These are phyloP conservation scores for Leptobrachium ailaonicum DNA, from an alignment of 2,113 vertebrate genomes.

Conservation along the genomic window DNA sequence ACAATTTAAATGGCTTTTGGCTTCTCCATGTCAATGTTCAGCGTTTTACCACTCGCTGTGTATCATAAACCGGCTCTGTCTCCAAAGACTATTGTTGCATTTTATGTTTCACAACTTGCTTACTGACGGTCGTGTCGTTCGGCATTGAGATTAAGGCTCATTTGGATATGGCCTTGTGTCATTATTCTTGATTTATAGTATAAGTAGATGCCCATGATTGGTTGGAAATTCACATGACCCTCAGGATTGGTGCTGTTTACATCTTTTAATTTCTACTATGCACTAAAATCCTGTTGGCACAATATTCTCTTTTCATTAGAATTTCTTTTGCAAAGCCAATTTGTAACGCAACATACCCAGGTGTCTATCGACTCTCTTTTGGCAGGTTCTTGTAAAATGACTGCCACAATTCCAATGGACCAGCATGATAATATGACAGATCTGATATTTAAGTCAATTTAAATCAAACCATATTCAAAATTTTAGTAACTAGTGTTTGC, in stretches of 20 bases:
- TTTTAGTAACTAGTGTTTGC: constrained; percentile 27
- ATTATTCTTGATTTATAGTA: constrained; percentile 40
- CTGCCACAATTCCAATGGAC: constrained; percentile 29
- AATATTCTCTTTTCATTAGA: constrained; percentile 37
- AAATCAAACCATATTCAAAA: constrained; percentile 36
- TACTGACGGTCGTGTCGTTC: constrained; percentile 43
- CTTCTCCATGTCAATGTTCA: constrained; percentile 17
- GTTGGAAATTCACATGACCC: constrained; percentile 25
- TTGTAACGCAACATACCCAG: constrained; percentile 38
- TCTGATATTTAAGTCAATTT: constrained; percentile 36
- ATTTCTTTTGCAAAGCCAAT: constrained; percentile 40
- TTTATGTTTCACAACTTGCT: constrained; percentile 40
- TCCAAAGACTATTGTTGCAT: constrained; percentile 39
- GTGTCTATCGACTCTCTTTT: constrained; percentile 43
- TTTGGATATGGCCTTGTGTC: constrained; percentile 39
- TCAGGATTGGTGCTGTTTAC: constrained; percentile 24
- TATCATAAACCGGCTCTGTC: constrained; percentile 23
- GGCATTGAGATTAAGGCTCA: constrained; percentile 38
- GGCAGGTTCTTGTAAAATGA: constrained; percentile 30
- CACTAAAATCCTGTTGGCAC: constrained; percentile 44
- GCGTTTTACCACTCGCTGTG: constrained; percentile 11
- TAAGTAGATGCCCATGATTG: constrained; percentile 34
- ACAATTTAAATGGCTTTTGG: neutral
- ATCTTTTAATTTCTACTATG: constrained; percentile 19
- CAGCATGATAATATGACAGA: constrained; percentile 44